Evolutionary conservation across 2,113 vertebrate genomes (phyloP).

Genomic region (Sylvilagus bachmani): DNA sequence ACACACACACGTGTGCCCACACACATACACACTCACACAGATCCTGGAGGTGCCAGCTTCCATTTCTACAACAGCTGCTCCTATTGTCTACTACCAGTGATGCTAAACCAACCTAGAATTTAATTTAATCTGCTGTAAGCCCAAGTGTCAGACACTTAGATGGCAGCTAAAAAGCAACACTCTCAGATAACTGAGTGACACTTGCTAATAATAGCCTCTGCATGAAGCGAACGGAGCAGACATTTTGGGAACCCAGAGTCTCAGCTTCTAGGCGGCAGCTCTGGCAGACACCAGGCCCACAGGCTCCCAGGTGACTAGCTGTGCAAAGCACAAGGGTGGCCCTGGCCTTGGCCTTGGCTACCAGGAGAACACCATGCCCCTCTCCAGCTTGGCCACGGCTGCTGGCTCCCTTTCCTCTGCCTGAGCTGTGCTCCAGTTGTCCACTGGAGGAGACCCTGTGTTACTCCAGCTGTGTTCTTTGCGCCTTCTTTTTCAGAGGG

Average conservation of each 20-base stretch:
- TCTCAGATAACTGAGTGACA: constrained; percentile 94
- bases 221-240: constrained; percentile 85
- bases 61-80: constrained; percentile 94
- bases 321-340: constrained; percentile 85
- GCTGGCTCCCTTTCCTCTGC: constrained; percentile 71
- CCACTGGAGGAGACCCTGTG: constrained; percentile 50
- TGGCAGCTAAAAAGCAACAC: constrained; percentile 93
- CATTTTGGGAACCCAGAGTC: constrained; percentile 93
- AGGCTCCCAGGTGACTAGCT: constrained; percentile 86
- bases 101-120: constrained; percentile 95
- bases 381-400: constrained; percentile 71
- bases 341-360: constrained; percentile 82
- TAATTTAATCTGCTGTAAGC: constrained; percentile 95
- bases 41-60: constrained; percentile 88
- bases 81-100: constrained; percentile 92
- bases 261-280: constrained; percentile 81
- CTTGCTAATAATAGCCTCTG: constrained; percentile 93
- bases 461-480: constrained; percentile 65
- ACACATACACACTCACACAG: constrained; percentile 77
- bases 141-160: constrained; percentile 94
- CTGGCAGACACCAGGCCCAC: constrained; percentile 74
- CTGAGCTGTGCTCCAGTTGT: constrained; percentile 42
- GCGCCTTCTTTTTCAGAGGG: neutral
- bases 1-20: constrained; percentile 30
- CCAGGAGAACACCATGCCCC: constrained; percentile 73